Evolutionary conservation across 1,140 invertebrate species (phyloP).

Genomic region (Musca vetustissima): DNA sequence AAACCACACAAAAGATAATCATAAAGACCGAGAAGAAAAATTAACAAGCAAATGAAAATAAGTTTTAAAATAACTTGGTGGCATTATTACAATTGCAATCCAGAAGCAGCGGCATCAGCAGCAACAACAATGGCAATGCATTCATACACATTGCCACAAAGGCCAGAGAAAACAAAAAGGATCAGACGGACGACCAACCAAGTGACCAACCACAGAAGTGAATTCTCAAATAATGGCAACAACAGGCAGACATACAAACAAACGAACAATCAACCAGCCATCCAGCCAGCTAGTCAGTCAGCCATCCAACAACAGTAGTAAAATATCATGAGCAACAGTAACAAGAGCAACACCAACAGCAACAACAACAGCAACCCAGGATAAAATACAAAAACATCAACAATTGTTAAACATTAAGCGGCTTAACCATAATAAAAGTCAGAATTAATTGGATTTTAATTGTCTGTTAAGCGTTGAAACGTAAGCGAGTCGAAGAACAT

Average conservation of each 20-base stretch:
- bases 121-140: background rate
- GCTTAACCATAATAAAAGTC: constrained; percentile 32
- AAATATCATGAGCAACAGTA: background rate
- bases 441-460: constrained; percentile 34
- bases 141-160: background rate
- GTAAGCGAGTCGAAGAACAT: constrained; percentile 25
- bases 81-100: no score
- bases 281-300: background rate
- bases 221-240: constrained; percentile 13
- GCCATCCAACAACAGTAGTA: background rate
- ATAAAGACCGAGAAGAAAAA: background rate
- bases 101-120: background rate
- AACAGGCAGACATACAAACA: background rate
- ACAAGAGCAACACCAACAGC: background rate
- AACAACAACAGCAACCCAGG: background rate
- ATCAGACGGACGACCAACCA: constrained; percentile 7
- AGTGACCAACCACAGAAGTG: constrained; percentile 14
- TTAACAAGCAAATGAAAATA: background rate
- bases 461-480: constrained; percentile 32
- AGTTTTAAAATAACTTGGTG: no score
- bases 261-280: background rate
- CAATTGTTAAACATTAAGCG: constrained; percentile 25
- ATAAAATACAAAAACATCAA: no score
- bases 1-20: background rate
- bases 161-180: constrained; percentile 19